phyloP scores from a whole-genome alignment of 35 echinoderm and acorn worm genomes.

The Apostichopus japonicus region DNA sequence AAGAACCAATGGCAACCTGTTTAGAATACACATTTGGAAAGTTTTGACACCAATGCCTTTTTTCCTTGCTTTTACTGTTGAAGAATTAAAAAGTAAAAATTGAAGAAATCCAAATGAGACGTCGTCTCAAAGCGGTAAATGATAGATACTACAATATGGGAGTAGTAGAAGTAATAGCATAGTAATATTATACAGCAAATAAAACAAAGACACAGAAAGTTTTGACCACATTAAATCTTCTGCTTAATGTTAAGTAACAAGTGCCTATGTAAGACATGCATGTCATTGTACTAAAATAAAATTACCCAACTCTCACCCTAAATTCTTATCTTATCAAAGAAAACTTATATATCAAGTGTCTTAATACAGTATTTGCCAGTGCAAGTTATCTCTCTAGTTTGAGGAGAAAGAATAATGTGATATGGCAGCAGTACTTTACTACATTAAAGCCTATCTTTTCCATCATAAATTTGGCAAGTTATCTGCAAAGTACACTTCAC shows the following conservation, averaged over 20 bases:
- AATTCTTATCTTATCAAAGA: not conserved
- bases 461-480: constrained; percentile 50
- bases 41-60: constrained; percentile 37
- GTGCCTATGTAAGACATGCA: constrained; percentile 21
- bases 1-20: constrained; percentile 29
- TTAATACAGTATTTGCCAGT: constrained; percentile 8
- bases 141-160: not conserved
- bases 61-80: constrained; percentile 20
- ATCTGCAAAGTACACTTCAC: constrained; percentile 59
- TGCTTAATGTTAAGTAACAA: not conserved
- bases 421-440: constrained; percentile 37
- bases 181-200: not conserved
- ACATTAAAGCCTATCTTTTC: constrained; percentile 17
- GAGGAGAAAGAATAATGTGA: not conserved
- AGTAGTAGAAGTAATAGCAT: not conserved
- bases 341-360: too few relatives aligned
- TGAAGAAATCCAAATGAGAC: not conserved
- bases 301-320: not conserved
- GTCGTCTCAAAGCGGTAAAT: not conserved
- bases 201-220: not conserved
- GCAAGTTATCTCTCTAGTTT: not conserved
- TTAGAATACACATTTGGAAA: constrained; percentile 44
- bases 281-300: not conserved
- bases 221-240: not conserved
- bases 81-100: not conserved